Percentiles rank a stretch among this genome's conserved stretches.
Evolutionary conservation across 2,888 invertebrate species (phyloP).

Genomic region (Aphrophora alni): DNA sequence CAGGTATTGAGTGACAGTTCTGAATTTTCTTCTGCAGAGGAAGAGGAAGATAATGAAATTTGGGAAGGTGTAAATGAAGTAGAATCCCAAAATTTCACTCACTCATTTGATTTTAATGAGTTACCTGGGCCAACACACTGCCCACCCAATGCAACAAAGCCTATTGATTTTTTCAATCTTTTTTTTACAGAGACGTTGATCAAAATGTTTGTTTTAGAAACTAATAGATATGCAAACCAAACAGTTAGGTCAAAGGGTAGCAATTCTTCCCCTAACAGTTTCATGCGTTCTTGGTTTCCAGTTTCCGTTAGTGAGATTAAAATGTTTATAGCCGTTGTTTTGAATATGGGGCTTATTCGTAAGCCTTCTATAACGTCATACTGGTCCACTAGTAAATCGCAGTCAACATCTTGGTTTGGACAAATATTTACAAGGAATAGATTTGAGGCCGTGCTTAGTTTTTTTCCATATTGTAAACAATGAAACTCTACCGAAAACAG

Average conservation of each 20-base stretch:
- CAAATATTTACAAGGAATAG: constrained; percentile 2
- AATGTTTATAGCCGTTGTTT: constrained; percentile 17
- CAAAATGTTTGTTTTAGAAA: constrained; percentile 15
- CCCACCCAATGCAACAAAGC: background rate
- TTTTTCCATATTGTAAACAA: constrained; percentile 10
- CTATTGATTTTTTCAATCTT: background rate
- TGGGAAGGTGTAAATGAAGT: background rate
- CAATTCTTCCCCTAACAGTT: background rate
- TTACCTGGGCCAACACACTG: constrained; percentile 23
- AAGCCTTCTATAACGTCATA: constrained; percentile 14
- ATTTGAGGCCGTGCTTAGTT: constrained; percentile 1
- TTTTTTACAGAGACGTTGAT: constrained; percentile 12
- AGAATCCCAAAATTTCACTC: background rate
- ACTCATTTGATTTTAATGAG: background rate
- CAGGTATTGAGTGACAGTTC: background rate
- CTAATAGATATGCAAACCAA: constrained; percentile 15
- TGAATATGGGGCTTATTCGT: constrained; percentile 20
- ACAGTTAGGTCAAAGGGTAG: background rate
- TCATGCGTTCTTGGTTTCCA: constrained; percentile 10
- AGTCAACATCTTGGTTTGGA: constrained; percentile 6
- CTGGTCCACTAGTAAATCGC: constrained; percentile 18
- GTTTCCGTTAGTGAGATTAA: constrained; percentile 12
- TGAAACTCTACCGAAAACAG: background rate
- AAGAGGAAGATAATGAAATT: background rate
- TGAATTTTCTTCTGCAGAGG: background rate